phyloP scores from a whole-genome alignment of 2,113 vertebrate species.

The Excalfactoria chinensis region DNA sequence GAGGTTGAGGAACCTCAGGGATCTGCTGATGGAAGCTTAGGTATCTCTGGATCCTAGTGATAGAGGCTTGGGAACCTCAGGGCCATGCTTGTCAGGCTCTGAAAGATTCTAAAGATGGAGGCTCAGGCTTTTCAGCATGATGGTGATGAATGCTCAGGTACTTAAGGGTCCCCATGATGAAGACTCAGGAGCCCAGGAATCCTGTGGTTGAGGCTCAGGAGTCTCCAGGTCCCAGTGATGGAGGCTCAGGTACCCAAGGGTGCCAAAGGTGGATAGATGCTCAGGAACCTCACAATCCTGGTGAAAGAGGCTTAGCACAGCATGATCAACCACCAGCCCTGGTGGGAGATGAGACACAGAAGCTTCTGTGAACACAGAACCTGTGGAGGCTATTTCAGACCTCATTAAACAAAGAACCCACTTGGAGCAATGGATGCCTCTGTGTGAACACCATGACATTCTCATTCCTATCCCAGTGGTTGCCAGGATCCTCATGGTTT shows the following conservation, averaged over 20 bases:
- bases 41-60: not conserved
- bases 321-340: not conserved
- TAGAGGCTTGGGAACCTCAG: not conserved
- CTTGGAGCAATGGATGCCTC: not conserved
- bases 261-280: not conserved
- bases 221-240: not conserved
- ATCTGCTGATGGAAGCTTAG: not conserved
- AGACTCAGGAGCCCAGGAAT: not conserved
- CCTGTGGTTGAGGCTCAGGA: not conserved
- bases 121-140: not conserved
- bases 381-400: not conserved
- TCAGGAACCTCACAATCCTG: not conserved
- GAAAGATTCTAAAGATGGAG: rapidly evolving
- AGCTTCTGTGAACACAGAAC: rapidly evolving
- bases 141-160: not conserved
- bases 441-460: not conserved
- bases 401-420: rapidly evolving
- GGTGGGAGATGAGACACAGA: not conserved
- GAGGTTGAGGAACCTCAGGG: not conserved
- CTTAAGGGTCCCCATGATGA: not conserved
- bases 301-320: not conserved
- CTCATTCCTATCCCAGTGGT: not conserved
- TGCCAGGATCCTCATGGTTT: not conserved
- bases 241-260: not conserved
- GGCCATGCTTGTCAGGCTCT: too few relatives aligned